These are phyloP conservation scores for Cololabis saira DNA, from an alignment of 2,113 vertebrate genomes.

Conservation along the genomic window DNA sequence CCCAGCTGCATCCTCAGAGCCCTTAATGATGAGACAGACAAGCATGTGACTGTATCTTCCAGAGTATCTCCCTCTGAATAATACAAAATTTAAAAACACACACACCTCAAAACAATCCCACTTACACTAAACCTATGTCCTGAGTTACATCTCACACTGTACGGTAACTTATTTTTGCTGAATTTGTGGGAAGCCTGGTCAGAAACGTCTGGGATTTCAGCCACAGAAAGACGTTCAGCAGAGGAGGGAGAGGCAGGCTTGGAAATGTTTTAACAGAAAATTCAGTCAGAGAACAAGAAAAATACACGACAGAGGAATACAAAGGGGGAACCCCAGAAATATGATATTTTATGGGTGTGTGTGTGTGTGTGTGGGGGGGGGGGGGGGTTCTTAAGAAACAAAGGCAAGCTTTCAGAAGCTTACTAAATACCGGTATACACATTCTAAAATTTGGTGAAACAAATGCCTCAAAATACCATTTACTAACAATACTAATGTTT, in stretches of 20 bases:
- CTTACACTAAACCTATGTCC: constrained; percentile 4
- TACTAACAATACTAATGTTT: no score
- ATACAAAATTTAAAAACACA: background rate
- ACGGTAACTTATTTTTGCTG: constrained; percentile 6
- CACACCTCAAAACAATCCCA: background rate
- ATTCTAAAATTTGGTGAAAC: background rate
- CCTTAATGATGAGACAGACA: constrained; percentile 4
- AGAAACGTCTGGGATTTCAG: constrained; percentile 34
- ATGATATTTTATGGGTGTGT: constrained; percentile 39
- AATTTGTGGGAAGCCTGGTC: constrained; percentile 44
- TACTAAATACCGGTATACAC: constrained; percentile 20
- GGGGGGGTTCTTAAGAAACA: constrained; percentile 37
- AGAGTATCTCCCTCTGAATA: background rate
- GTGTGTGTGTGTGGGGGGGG: background rate
- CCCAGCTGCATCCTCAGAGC: constrained; percentile 9
- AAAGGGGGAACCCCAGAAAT: constrained; percentile 58
- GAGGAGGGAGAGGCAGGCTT: constrained; percentile 24
- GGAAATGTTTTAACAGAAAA: constrained; percentile 40
- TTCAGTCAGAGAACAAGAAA: constrained; percentile 41
- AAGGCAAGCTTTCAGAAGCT: constrained; percentile 10
- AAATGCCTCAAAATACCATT: background rate
- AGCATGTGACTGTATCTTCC: background rate
- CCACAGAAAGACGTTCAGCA: constrained; percentile 24
- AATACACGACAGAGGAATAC: constrained; percentile 28
- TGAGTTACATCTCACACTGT: constrained; percentile 20